These are phyloP conservation scores for Smutsia gigantea DNA, from an alignment of 2,797 vertebrate genomes.

Conservation along the genomic window DNA sequence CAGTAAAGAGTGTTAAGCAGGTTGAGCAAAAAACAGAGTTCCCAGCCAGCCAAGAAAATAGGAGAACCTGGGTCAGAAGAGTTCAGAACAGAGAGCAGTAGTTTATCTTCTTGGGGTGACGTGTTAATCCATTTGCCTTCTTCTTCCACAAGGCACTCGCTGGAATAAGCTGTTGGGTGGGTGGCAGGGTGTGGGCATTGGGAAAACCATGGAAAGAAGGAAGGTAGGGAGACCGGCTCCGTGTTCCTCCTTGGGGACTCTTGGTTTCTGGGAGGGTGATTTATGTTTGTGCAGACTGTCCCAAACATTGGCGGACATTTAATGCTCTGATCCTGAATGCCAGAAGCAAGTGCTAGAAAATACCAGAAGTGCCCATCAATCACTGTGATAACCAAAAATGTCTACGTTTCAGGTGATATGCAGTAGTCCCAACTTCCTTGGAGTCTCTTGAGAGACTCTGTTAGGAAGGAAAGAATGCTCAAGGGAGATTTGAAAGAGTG, in stretches of 20 bases:
- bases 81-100: neutral
- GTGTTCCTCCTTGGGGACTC: neutral
- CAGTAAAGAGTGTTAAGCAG: slow-evolving; percentile 26
- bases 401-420: neutral
- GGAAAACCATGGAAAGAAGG: neutral
- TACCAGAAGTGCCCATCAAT: neutral
- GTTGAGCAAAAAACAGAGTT: neutral
- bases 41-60: neutral
- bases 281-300: neutral
- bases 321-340: neutral
- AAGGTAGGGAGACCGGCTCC: neutral
- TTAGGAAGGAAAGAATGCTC: neutral
- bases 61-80: neutral
- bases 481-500: neutral
- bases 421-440: neutral
- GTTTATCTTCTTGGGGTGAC: neutral
- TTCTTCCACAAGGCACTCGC: neutral
- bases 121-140: neutral
- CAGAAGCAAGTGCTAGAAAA: neutral
- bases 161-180: neutral
- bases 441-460: neutral
- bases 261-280: neutral
- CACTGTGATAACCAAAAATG: neutral
- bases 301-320: neutral
- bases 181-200: neutral